Evolutionary conservation across 2,113 vertebrate genomes (phyloP).

Genomic region (Macrotis lagotis): DNA sequence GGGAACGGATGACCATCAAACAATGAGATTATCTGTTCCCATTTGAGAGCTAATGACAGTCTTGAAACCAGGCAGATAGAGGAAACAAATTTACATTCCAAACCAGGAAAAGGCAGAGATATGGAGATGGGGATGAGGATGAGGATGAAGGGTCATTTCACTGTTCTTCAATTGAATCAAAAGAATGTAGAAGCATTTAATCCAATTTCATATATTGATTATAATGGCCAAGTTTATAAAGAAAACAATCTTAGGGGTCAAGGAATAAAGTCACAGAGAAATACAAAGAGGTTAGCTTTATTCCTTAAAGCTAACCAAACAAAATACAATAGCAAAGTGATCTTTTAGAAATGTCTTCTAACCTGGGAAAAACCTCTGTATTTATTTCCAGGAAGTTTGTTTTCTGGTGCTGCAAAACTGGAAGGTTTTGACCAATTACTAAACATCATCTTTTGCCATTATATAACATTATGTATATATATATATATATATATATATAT

Average conservation of each 20-base stretch:
- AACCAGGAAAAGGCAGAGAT: not conserved
- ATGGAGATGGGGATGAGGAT: not conserved
- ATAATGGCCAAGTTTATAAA: conserved; percentile 12
- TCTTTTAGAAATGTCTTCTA: not conserved
- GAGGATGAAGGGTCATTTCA: not conserved
- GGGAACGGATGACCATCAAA: not conserved
- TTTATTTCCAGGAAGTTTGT: not conserved
- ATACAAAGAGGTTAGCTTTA: not conserved
- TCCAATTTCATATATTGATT: conserved; percentile 23
- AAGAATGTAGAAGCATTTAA: conserved; percentile 37
- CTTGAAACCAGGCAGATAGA: not conserved
- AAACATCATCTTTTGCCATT: not conserved
- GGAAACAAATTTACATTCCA: not conserved
- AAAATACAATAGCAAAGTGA: not conserved
- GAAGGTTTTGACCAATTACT: not conserved
- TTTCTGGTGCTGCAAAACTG: not conserved
- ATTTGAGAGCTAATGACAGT: conserved; percentile 3
- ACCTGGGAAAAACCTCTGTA: not conserved
- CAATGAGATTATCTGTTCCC: not conserved
- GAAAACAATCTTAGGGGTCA: not conserved
- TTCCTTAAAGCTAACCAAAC: not conserved
- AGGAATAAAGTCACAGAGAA: conserved; percentile 22
- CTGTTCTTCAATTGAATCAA: conserved; percentile 19
- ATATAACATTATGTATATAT: not conserved
- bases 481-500: too few relatives aligned